Base-by-base conservation (phyloP, 1,140 invertebrate genomes). In the Trissolcus basalis region DNA sequence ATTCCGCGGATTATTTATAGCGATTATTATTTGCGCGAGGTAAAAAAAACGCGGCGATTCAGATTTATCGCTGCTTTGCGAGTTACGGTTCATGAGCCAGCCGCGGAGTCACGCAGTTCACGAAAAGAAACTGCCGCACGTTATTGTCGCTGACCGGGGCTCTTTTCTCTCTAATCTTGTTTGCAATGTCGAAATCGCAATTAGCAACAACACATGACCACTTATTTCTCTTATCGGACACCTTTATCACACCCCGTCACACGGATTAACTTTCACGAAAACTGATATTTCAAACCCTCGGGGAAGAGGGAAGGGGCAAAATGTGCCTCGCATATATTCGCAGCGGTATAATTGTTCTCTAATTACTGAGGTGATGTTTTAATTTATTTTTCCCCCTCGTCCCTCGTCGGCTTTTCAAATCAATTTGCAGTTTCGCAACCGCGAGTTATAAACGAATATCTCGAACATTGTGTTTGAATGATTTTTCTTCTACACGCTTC, bases 21-120 rank as follows among this genome's bases (percentile, higher is more conserved):
- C 81, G 79, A 85, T 85, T 85, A 85, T 84, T 85, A 85, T 84
- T 83, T 83, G 80, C 77, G 80, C 59, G 36, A 58, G 50, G 77
- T 68, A 78, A 79, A 80, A 78, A 77, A 54, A n/a, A n/a, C n/a
- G 65, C 75, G 61, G 68, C 68, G 81, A 80, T 83, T 84, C 76
- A 85, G 82, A 85, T 85, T 85, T 84, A 85, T 84, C 75, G 80
- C 75, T 64, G 72, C 50, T 82, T 80, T 79, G 76, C 78, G 82
- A 85, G 80, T 81, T 85, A 84, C 79, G 73, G 78, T 75, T 79
- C 77, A 82, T 65, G 77, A 83, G 72, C 78, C 71, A 74, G 82
- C 68, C 68, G 77, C 78, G 82, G 83, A 85, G 84, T 86, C 83
- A 85, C 78, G 82, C 77, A 78, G 73, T 67, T 68, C 58, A 71